Evolutionary conservation across 2,797 vertebrate genomes (phyloP).

Genomic region (Sylvia borin): DNA sequence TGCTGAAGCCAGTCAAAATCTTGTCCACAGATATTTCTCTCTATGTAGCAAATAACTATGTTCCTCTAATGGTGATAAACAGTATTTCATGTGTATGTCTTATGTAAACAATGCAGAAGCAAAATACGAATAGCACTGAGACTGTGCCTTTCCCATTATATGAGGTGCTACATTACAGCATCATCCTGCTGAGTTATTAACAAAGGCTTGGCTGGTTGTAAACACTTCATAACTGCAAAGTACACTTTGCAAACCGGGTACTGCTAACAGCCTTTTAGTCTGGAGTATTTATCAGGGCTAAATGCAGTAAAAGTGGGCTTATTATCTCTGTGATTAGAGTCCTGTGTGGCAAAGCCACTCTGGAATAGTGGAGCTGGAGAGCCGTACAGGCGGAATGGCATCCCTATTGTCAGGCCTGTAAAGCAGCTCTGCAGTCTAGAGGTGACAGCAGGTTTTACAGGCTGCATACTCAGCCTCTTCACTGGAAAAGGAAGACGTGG

Average conservation of each 20-base stretch:
- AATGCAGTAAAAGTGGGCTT: not conserved
- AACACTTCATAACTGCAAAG: not conserved
- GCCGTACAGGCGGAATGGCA: accelerated
- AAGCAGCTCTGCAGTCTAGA: not conserved
- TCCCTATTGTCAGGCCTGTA: not conserved
- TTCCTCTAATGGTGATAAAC: not conserved
- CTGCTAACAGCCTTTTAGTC: not conserved
- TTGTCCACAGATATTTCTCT: not conserved
- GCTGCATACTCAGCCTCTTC: not conserved
- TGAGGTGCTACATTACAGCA: not conserved
- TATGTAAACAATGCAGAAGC: not conserved
- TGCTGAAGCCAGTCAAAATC: not conserved
- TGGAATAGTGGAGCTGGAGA: not conserved
- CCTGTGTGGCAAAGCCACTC: not conserved
- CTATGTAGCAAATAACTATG: not conserved
- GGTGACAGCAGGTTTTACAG: not conserved
- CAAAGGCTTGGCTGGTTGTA: not conserved
- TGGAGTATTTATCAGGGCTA: not conserved
- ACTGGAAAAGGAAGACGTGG: not conserved
- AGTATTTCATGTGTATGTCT: not conserved
- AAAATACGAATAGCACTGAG: not conserved
- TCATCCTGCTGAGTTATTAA: conserved; percentile 17
- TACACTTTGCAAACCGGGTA: not conserved
- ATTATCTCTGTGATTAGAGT: not conserved
- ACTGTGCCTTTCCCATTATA: not conserved